Evolutionary conservation across 37 sponge, comb jelly and placozoan genomes (phyloP).

Genomic region (Eunapius fragilis): DNA sequence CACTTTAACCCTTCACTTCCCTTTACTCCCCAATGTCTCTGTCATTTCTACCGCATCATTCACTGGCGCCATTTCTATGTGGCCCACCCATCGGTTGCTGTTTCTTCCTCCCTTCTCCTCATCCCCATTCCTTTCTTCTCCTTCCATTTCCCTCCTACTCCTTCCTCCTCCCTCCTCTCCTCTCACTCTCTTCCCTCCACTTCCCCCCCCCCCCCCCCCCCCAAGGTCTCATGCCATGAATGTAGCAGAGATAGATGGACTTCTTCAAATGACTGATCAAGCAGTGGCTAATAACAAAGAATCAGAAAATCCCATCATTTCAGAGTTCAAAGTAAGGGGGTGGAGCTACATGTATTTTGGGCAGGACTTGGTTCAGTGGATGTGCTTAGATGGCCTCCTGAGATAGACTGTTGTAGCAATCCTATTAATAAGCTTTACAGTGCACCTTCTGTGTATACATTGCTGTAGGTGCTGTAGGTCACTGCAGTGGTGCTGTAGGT

Average conservation of each 20-base stretch:
- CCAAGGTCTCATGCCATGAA: slow-evolving; percentile 11
- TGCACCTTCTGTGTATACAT: no score
- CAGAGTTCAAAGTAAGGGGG: neutral
- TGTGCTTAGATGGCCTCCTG: no score
- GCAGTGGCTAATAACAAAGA: neutral
- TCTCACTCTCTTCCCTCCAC: neutral
- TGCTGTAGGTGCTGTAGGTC: no score
- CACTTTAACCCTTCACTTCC: neutral
- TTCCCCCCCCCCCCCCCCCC: neutral
- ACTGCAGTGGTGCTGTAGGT: no score
- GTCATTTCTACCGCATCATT: neutral
- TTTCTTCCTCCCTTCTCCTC: neutral
- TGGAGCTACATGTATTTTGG: no score
- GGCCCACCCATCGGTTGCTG: neutral
- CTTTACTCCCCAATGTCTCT: no score
- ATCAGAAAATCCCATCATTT: neutral
- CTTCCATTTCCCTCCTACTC: no score
- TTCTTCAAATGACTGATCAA: neutral
- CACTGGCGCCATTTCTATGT: neutral
- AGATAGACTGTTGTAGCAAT: no score
- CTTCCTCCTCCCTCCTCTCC: neutral
- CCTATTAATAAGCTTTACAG: no score
- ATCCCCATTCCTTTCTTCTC: neutral
- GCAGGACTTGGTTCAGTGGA: no score
- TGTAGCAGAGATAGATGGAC: slow-evolving; percentile 1